These are phyloP conservation scores for Aphelinus certus DNA, from an alignment of 1,140 invertebrate genomes.

Conservation along the genomic window DNA sequence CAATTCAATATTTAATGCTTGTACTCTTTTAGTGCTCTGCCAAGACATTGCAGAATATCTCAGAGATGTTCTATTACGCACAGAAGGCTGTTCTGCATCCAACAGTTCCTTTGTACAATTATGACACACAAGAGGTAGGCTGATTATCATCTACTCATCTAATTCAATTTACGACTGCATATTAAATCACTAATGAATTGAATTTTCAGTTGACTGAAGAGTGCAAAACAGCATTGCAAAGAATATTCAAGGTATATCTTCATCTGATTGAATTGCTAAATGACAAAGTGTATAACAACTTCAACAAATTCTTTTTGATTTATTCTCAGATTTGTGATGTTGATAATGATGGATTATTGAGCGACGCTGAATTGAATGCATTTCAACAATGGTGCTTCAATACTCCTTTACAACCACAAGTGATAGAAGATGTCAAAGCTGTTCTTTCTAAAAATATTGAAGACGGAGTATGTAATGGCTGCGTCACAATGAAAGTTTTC, in stretches of 20 bases:
- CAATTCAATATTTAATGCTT: neutral
- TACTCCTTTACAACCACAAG: constrained; percentile 92
- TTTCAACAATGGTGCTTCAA: constrained; percentile 98
- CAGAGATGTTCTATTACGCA: constrained; percentile 99
- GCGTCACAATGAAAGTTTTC: constrained; percentile 94
- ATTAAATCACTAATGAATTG: neutral
- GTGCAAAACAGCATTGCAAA: constrained; percentile 91
- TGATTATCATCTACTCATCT: constrained; percentile 50
- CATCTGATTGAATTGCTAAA: constrained; percentile 16
- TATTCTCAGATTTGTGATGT: constrained; percentile 86
- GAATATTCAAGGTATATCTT: constrained; percentile 91
- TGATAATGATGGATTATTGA: constrained; percentile 95
- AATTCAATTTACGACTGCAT: constrained; percentile 47
- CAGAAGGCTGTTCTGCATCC: constrained; percentile 99
- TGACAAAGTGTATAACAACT: constrained; percentile 12
- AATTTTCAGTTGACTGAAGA: constrained; percentile 90
- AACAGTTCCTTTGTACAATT: constrained; percentile 92
- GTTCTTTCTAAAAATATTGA: constrained; percentile 91
- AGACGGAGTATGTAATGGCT: constrained; percentile 90
- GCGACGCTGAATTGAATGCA: constrained; percentile 95
- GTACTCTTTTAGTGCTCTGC: constrained; percentile 85
- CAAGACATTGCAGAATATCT: constrained; percentile 97
- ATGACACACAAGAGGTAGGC: constrained; percentile 93
- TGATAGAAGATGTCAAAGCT: constrained; percentile 95
- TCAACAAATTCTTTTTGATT: constrained; percentile 10